Evolutionary conservation across 2,797 vertebrate genomes (phyloP).

Genomic region (Eospalax fontanierii): DNA sequence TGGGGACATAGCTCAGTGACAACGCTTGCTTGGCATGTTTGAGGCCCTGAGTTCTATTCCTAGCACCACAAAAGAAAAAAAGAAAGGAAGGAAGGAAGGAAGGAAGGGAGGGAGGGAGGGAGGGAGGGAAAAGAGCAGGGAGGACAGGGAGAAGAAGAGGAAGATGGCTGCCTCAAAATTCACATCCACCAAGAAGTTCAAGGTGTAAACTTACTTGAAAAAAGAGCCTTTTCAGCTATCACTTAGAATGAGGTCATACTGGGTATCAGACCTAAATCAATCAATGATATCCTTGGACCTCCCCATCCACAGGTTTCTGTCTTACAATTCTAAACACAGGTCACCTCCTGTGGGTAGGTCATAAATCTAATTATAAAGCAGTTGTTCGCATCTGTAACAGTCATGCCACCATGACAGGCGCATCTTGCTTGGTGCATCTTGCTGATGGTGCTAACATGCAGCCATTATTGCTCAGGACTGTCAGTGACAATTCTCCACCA

Average conservation of each 20-base stretch:
- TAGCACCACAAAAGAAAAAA: neutral
- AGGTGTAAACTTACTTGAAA: neutral
- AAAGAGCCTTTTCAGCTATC: neutral
- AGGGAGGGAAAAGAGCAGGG: too few relatives aligned
- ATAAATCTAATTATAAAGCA: neutral
- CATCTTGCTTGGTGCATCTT: neutral
- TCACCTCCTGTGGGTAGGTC: too few relatives aligned
- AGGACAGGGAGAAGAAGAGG: neutral
- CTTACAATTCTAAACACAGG: neutral
- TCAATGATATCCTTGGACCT: neutral
- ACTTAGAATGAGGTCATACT: neutral
- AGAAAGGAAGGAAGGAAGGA: neutral
- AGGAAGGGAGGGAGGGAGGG: neutral
- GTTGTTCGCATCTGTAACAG: neutral
- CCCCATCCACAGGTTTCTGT: neutral
- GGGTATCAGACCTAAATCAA: neutral
- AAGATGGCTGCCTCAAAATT: neutral
- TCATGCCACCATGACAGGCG: neutral
- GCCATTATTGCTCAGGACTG: neutral
- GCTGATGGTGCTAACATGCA: neutral
- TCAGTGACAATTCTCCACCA: neutral
- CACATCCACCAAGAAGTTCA: neutral
- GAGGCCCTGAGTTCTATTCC: neutral
- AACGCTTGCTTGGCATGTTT: neutral
- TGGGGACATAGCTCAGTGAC: neutral